These are phyloP conservation scores for Sicus ferrugineus DNA, from an alignment of 2,888 invertebrate species.

Conservation along the genomic window DNA sequence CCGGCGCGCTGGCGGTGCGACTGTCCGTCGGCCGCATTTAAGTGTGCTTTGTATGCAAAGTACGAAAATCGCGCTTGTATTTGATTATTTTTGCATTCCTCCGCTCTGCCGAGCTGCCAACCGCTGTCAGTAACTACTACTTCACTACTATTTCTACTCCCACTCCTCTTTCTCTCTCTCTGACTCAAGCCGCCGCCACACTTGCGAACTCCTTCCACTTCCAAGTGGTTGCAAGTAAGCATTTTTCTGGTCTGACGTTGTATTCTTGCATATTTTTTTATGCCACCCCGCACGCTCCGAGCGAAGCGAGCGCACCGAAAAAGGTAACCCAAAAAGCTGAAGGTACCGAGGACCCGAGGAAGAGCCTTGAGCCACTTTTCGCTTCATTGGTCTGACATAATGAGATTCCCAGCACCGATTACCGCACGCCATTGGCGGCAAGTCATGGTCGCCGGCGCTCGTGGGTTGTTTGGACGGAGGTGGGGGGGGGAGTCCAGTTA, in stretches of 20 bases:
- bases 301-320: too few species aligned
- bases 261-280: too few species aligned
- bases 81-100: slow-evolving; percentile 37
- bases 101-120: too few species aligned
- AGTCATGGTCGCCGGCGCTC: slow-evolving; percentile 12
- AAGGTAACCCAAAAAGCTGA: slow-evolving; percentile 37
- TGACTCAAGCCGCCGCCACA: background rate
- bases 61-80: slow-evolving; percentile 50
- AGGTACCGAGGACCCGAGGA: slow-evolving; percentile 31
- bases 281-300: too few species aligned
- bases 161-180: background rate
- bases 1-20: background rate
- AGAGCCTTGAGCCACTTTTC: slow-evolving; percentile 39
- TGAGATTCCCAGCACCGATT: slow-evolving; percentile 27
- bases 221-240: too few species aligned
- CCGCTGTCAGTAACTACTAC: background rate
- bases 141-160: background rate
- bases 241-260: too few species aligned
- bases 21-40: slow-evolving; percentile 44
- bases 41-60: slow-evolving; percentile 61
- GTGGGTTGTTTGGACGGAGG: slow-evolving; percentile 12
- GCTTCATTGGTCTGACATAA: slow-evolving; percentile 44
- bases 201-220: background rate
- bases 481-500: background rate
- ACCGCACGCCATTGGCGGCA: background rate